Evolutionary conservation across 2,113 vertebrate genomes (phyloP).

Genomic region (Zapornia atra): DNA sequence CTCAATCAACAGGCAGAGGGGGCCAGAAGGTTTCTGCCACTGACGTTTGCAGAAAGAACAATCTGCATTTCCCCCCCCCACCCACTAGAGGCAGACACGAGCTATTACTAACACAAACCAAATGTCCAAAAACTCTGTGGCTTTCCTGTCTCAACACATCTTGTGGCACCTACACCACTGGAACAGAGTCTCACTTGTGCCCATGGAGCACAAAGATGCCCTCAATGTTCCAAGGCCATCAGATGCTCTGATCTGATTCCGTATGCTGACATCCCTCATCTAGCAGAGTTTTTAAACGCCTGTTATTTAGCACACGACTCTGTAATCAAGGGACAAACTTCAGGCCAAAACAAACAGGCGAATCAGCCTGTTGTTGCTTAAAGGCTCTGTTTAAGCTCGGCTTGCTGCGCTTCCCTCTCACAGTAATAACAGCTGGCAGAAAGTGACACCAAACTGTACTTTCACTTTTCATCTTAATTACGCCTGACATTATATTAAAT

Average conservation of each 20-base stretch:
- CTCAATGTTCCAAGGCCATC: not conserved
- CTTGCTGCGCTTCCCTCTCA: not conserved
- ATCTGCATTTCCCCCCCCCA: not conserved
- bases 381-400: not conserved
- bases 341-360: not conserved
- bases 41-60: not conserved
- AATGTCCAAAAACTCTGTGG: not conserved
- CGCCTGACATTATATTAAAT: not conserved
- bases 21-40: not conserved
- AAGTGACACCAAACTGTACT: not conserved
- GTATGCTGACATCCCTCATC: not conserved
- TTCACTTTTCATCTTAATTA: not conserved
- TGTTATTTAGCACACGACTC: not conserved
- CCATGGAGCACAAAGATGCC: not conserved
- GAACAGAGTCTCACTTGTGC: not conserved
- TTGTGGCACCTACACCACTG: accelerated
- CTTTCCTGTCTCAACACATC: not conserved
- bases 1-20: not conserved
- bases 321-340: not conserved
- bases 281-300: not conserved
- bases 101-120: not conserved
- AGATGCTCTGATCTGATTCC: not conserved
- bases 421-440: not conserved
- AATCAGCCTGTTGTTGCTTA: not conserved
- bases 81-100: not conserved